Conservation (phyloP, 2,113 vertebrate species). For the Myanophis thanlyinensis region DNA sequence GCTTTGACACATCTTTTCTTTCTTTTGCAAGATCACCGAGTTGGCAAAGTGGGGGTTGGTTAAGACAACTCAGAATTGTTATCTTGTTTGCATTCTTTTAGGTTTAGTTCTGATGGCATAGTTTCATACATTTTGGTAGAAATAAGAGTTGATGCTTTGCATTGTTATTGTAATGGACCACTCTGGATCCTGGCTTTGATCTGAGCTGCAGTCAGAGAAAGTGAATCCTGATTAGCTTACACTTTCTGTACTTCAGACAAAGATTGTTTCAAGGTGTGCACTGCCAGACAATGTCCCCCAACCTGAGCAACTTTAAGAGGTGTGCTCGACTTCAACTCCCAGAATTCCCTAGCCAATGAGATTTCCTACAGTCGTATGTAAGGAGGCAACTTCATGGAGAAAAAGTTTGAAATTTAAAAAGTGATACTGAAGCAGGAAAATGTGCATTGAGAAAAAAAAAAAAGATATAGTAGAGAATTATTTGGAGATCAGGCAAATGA, state of each 20-base stretch:
- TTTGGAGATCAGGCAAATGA: background rate
- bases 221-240: background rate
- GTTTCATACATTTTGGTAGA: background rate
- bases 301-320: background rate
- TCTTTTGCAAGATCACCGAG: too few relatives aligned
- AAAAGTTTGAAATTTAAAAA: background rate
- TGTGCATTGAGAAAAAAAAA: background rate
- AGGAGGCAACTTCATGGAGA: background rate
- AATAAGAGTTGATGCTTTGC: background rate
- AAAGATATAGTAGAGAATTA: background rate
- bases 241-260: background rate
- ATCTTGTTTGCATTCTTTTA: too few relatives aligned
- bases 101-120: too few relatives aligned
- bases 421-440: background rate
- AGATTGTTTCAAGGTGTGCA: background rate
- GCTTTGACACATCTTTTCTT: too few relatives aligned
- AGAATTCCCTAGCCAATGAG: background rate
- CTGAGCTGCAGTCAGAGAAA: background rate
- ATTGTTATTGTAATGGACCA: background rate
- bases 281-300: background rate
- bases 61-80: too few relatives aligned
- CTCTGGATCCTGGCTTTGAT: background rate
- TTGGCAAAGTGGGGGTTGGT: too few relatives aligned
- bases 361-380: background rate
- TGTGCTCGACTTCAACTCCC: background rate